Conservation (phyloP, 2,113 vertebrate species). For the Gadus macrocephalus region DNA sequence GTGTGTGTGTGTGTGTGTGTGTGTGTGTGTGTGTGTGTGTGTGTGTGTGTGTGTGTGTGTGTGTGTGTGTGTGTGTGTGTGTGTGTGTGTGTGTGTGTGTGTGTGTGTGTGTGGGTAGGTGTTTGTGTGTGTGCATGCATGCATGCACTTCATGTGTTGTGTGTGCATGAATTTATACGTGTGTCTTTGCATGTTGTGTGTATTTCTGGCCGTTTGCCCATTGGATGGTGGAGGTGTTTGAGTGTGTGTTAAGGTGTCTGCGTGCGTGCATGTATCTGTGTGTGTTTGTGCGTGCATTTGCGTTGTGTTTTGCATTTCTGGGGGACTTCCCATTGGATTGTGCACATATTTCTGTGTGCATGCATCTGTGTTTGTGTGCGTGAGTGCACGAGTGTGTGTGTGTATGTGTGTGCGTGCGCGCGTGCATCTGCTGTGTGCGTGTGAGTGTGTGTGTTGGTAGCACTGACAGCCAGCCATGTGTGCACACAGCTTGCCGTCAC, state of each 20-base stretch:
- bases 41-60: not conserved
- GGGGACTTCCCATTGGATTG: not conserved
- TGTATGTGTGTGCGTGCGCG: not conserved
- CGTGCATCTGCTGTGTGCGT: not conserved
- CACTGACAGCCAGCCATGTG: not conserved
- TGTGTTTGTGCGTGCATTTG: too few species aligned
- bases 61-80: not conserved
- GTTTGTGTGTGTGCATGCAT: not conserved
- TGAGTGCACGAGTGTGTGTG: not conserved
- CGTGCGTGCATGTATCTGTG: too few species aligned
- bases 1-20: slow-evolving; percentile 1
- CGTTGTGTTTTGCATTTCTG: not conserved
- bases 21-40: not conserved
- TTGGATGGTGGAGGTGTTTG: too few species aligned
- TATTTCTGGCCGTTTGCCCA: too few species aligned
- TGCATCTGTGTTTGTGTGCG: not conserved
- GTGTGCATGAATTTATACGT: not conserved
- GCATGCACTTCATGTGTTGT: not conserved
- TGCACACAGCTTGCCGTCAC: not conserved
- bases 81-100: not conserved
- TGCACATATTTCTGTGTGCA: not conserved
- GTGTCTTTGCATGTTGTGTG: too few species aligned
- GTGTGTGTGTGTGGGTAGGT: not conserved
- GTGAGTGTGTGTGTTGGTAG: not conserved
- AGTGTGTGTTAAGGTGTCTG: too few species aligned